phyloP scores from a whole-genome alignment of 2,113 vertebrate species.

The Lophura nycthemera region DNA sequence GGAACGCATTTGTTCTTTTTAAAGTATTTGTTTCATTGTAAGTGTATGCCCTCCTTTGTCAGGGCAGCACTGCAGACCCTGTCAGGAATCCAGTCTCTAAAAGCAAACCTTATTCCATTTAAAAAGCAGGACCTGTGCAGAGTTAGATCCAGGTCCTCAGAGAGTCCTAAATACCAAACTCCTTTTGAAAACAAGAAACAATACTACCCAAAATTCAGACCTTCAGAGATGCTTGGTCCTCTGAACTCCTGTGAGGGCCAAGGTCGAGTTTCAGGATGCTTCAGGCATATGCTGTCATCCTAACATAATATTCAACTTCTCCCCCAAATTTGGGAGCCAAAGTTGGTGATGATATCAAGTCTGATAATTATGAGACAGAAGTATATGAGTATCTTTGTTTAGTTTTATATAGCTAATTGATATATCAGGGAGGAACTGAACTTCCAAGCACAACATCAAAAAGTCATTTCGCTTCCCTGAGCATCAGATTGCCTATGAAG shows the following conservation, averaged over 20 bases:
- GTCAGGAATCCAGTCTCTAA: neutral
- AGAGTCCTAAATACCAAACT: neutral
- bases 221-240: neutral
- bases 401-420: neutral
- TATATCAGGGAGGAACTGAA: neutral
- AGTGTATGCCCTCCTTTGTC: neutral
- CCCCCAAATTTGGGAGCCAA: neutral
- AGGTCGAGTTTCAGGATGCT: neutral
- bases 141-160: neutral
- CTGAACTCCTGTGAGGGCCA: neutral
- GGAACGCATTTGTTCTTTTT: neutral
- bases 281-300: neutral
- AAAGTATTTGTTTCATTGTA: neutral
- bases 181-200: neutral
- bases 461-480: slow-evolving; percentile 4
- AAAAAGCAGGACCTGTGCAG: neutral
- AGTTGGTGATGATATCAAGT: neutral
- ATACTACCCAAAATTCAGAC: neutral
- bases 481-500: neutral
- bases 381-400: neutral
- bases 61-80: neutral
- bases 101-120: neutral
- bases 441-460: neutral
- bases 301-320: neutral
- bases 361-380: neutral